phyloP scores from a whole-genome alignment of 2,888 invertebrate genomes.

The Acleris literana region DNA sequence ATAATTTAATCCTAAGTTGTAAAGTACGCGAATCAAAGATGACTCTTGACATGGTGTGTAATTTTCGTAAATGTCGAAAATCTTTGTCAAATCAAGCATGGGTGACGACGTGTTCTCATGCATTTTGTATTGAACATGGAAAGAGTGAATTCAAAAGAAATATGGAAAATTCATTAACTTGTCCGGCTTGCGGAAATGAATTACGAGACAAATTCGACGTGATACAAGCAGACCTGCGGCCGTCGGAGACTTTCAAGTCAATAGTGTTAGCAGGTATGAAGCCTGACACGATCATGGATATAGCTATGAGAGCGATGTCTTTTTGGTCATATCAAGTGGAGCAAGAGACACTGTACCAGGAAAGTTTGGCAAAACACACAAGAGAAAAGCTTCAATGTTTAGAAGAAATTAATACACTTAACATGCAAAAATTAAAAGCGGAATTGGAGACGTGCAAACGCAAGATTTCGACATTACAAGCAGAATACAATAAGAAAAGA shows the following conservation, averaged over 20 bases:
- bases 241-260: constrained; percentile 79
- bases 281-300: constrained; percentile 81
- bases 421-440: constrained; percentile 74
- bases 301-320: constrained; percentile 81
- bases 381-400: constrained; percentile 74
- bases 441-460: constrained; percentile 77
- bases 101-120: constrained; percentile 82
- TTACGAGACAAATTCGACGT: constrained; percentile 80
- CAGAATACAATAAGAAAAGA: constrained; percentile 71
- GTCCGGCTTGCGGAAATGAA: constrained; percentile 79
- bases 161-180: constrained; percentile 70
- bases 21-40: constrained; percentile 44
- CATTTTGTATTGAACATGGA: constrained; percentile 81
- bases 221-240: constrained; percentile 78
- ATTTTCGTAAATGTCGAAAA: constrained; percentile 80
- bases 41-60: constrained; percentile 77
- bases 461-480: constrained; percentile 70
- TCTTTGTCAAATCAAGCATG: constrained; percentile 74
- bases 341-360: constrained; percentile 79
- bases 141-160: constrained; percentile 76
- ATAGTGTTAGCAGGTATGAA: constrained; percentile 80
- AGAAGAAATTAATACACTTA: constrained; percentile 74
- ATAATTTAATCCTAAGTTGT: constrained; percentile 13
- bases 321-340: constrained; percentile 82
- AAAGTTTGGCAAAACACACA: constrained; percentile 73